Conservation (phyloP, 2,888 invertebrate species). For the Amaurobius ferox region DNA sequence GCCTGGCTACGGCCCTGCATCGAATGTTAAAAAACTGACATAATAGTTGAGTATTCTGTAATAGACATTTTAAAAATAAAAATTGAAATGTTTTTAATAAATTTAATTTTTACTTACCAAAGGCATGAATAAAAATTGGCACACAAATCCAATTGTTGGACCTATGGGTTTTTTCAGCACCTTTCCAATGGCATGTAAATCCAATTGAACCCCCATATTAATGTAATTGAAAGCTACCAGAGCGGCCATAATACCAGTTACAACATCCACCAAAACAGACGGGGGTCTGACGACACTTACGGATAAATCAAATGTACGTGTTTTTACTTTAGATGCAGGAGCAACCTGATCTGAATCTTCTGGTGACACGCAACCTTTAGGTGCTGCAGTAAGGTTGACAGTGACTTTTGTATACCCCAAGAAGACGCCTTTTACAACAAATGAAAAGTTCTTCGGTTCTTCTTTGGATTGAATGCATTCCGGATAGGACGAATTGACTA, state of each 20-base stretch:
- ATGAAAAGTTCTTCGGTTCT: slow-evolving; percentile 44
- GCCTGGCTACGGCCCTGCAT: too few relatives aligned
- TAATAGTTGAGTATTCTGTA: too few relatives aligned
- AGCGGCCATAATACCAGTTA: slow-evolving; percentile 76
- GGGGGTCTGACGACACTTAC: slow-evolving; percentile 65
- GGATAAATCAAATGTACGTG: slow-evolving; percentile 27
- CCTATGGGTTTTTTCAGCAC: slow-evolving; percentile 79
- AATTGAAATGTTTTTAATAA: too few relatives aligned
- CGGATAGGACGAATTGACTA: slow-evolving; percentile 31
- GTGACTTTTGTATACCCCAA: slow-evolving; percentile 62
- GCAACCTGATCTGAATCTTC: background rate
- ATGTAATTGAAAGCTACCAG: slow-evolving; percentile 78
- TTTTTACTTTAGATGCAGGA: background rate
- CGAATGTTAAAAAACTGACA: too few relatives aligned
- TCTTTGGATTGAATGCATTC: slow-evolving; percentile 22
- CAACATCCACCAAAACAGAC: slow-evolving; percentile 73
- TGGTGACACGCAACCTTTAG: background rate
- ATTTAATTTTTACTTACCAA: slow-evolving; percentile 77
- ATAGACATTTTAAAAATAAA: too few relatives aligned
- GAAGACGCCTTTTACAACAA: slow-evolving; percentile 77
- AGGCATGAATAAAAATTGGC: slow-evolving; percentile 80
- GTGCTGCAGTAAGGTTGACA: slow-evolving; percentile 28
- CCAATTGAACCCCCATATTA: slow-evolving; percentile 79
- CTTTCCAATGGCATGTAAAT: slow-evolving; percentile 77
- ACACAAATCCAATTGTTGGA: slow-evolving; percentile 79